Percentiles rank a stretch among this genome's conserved stretches.
phyloP scores from a whole-genome alignment of 2,888 invertebrate species.

The Tigriopus californicus region DNA sequence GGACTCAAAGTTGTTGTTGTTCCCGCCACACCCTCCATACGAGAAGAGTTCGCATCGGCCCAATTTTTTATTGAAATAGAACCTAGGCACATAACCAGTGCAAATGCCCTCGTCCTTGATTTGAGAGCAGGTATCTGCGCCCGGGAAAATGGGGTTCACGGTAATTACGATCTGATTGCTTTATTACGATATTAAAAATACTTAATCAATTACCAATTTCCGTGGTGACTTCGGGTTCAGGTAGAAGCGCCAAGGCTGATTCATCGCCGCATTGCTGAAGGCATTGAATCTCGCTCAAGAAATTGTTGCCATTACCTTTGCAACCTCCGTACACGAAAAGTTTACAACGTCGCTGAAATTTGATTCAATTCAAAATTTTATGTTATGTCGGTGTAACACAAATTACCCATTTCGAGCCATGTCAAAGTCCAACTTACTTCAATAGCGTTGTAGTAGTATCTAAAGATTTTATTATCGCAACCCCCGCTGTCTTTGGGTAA shows the following conservation, averaged over 20 bases:
- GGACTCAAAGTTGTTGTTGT: slow-evolving; percentile 13
- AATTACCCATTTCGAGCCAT: neutral
- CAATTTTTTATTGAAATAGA: slow-evolving; percentile 9
- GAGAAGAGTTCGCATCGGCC: slow-evolving; percentile 13
- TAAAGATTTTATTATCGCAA: slow-evolving; percentile 13
- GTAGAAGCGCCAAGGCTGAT: neutral
- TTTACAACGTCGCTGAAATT: slow-evolving; percentile 10
- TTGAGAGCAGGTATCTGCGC: slow-evolving; percentile 13
- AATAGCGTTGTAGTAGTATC: slow-evolving; percentile 15
- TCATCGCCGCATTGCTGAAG: slow-evolving; percentile 12
- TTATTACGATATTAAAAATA: neutral
- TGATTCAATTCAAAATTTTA: neutral
- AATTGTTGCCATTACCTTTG: slow-evolving; percentile 14
- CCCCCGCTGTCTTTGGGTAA: slow-evolving; percentile 14
- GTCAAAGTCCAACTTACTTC: neutral
- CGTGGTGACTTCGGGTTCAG: slow-evolving; percentile 8
- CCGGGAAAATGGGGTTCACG: neutral
- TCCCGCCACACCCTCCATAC: slow-evolving; percentile 15
- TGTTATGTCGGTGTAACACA: neutral
- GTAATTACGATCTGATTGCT: neutral
- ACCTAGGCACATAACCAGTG: slow-evolving; percentile 14
- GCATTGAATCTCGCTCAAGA: slow-evolving; percentile 9
- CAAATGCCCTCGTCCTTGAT: slow-evolving; percentile 12
- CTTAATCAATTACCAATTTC: slow-evolving; percentile 2
- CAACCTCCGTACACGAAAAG: slow-evolving; percentile 15